Base-by-base conservation (phyloP, 2,113 vertebrate species). In the Myotis brandtii region DNA sequence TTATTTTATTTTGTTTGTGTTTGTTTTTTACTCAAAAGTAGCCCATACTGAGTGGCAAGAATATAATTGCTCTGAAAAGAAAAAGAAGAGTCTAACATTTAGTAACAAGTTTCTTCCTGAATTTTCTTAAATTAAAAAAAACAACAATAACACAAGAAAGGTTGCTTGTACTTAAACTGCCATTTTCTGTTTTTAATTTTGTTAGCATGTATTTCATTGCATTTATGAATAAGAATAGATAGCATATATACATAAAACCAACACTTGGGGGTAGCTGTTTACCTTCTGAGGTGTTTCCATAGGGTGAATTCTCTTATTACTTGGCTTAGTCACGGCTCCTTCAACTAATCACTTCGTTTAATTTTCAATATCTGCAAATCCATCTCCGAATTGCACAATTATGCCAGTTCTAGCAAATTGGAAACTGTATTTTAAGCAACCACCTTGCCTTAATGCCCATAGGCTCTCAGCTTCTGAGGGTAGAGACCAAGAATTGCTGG, bases 1-100 rank as follows among this genome's bases (percentile, higher is more conserved):
- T 73, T 37, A 16, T 89, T 72, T 56, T 37, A 81, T 77, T 75
- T 85, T 43, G 27, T 90, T 92, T 34, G 32, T 86, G 17, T 62
- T n/a, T 66, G n/a, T 86, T 79, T 91, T 94, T 94, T n/a, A 93
- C n/a, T 84, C 23, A 89, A 87, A 92, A 95, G 59, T 73, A 90
- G 77, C 21, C 18, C 79, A 81, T 85, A 81, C 34, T 77, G 88
- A 79, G 52, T 77, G 23, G 25, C 14, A 87, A 87, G 37, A 12
- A 92, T 86, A 76, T 73, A 77, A 95, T 89, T 72, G 32, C n/a
- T 85, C 69, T 67, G 52, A 92, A 79, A 87, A 77, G 52, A 76
- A 86, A 94, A 95, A 77, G 52, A 76, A 86, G 7, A 73, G 3
- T 70, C 75, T 48, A 64, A 91, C 62, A 69, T 89, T 95, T 86